These are phyloP conservation scores for Atherinomorus stipes DNA, from an alignment of 2,113 vertebrate species.

Conservation along the genomic window DNA sequence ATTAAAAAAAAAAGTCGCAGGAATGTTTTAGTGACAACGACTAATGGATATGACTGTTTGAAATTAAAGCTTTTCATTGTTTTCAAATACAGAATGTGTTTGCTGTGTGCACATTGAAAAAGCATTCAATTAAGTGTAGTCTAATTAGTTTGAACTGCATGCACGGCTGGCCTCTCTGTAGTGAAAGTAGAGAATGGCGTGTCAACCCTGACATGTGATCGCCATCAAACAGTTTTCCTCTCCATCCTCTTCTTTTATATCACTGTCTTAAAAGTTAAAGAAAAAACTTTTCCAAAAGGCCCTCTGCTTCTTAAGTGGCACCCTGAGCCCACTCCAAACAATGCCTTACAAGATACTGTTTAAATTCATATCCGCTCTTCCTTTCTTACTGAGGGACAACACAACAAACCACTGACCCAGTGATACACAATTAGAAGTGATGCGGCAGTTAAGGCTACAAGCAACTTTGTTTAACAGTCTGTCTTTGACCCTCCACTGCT, in stretches of 20 bases:
- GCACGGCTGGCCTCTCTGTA: conserved; percentile 50
- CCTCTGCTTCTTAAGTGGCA: conserved; percentile 80
- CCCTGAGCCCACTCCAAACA: conserved; percentile 81
- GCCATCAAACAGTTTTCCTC: conserved; percentile 76
- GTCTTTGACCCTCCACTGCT: conserved; percentile 84
- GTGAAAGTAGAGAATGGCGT: conserved; percentile 64
- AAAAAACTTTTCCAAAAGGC: conserved; percentile 67
- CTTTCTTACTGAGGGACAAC: conserved; percentile 80
- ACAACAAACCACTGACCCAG: conserved; percentile 85
- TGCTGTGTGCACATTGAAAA: conserved; percentile 43
- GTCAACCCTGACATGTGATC: conserved; percentile 76
- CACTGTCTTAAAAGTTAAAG: conserved; percentile 74
- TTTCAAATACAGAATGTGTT: conserved; percentile 66
- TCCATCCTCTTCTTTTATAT: conserved; percentile 78
- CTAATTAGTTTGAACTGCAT: conserved; percentile 73
- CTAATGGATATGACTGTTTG: conserved; percentile 28
- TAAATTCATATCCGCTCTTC: conserved; percentile 86
- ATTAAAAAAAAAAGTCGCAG: conserved; percentile 46
- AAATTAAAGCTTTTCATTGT: conserved; percentile 60
- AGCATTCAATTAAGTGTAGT: conserved; percentile 63
- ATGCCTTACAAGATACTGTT: conserved; percentile 86
- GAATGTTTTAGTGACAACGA: conserved; percentile 23
- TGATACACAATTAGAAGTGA: conserved; percentile 87
- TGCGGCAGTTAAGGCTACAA: conserved; percentile 86
- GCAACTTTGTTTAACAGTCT: conserved; percentile 84